These are phyloP conservation scores for Nemotelus nigrinus DNA, from an alignment of 2,888 invertebrate genomes.

Conservation along the genomic window DNA sequence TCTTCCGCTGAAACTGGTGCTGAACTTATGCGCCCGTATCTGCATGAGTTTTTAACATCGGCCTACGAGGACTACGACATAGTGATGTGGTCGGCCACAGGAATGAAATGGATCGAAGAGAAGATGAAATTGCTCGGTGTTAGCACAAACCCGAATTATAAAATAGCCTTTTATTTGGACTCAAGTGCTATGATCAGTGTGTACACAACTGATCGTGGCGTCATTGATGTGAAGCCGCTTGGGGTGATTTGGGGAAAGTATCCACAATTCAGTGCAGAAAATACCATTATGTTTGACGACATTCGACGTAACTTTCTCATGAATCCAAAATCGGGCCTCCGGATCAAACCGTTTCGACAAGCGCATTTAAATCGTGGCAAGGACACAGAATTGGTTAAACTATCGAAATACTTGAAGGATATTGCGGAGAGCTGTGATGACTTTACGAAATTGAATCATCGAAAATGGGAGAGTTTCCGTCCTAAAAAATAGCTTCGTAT, in stretches of 20 bases:
- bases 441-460: conserved; percentile 86
- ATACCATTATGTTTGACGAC: conserved; percentile 99
- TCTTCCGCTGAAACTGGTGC: conserved; percentile 87
- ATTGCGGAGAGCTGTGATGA: conserved; percentile 85
- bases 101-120: conserved; percentile 98
- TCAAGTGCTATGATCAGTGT: conserved; percentile 95
- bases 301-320: conserved; percentile 94
- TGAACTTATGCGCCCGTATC: conserved; percentile 93
- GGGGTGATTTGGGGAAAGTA: conserved; percentile 98
- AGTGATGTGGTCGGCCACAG: conserved; percentile 98
- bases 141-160: conserved; percentile 82
- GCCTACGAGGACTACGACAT: conserved; percentile 94
- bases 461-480: conserved; percentile 87
- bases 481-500: conserved; percentile 24
- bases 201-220: conserved; percentile 88
- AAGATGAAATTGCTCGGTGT: conserved; percentile 95
- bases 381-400: conserved; percentile 83
- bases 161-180: conserved; percentile 92
- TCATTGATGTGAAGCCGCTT: conserved; percentile 93
- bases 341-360: conserved; percentile 89
- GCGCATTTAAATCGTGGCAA: conserved; percentile 87
- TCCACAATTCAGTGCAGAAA: conserved; percentile 85
- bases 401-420: conserved; percentile 83
- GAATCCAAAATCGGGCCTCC: conserved; percentile 94
- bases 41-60: conserved; percentile 91